A percentile compares a stretch with the other conserved stretches of the same genome.
Evolutionary conservation across 30 jellyfish, hydroid and myxozoan genomes (phyloP).

Genomic region (Aurelia sp.): DNA sequence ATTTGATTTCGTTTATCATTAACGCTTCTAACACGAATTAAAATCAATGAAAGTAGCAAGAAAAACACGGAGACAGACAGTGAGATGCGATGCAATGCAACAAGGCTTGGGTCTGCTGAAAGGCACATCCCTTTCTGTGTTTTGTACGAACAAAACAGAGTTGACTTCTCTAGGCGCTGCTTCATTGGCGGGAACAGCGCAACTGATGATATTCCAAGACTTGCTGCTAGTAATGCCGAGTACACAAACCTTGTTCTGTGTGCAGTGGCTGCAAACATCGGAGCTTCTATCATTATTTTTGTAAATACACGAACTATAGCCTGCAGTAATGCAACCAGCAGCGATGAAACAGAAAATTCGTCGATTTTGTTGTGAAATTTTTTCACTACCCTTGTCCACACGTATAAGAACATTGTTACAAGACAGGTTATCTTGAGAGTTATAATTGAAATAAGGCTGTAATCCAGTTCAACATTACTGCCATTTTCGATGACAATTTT

Average conservation of each 20-base stretch:
- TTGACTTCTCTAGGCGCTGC: constrained; percentile 31
- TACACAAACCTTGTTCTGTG: constrained; percentile 21
- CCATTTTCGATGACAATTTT: constrained; percentile 9
- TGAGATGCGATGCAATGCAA: constrained; percentile 68
- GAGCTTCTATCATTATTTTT: constrained; percentile 45
- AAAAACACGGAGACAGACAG: constrained; percentile 56
- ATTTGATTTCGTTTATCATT: constrained; percentile 47
- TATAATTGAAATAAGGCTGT: background rate
- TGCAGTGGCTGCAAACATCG: constrained; percentile 3
- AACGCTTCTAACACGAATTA: constrained; percentile 14
- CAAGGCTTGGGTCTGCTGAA: constrained; percentile 79
- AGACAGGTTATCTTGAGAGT: background rate
- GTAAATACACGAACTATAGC: background rate
- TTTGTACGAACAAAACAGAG: constrained; percentile 63
- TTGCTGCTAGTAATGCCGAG: constrained; percentile 33
- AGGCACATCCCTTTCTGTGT: constrained; percentile 66
- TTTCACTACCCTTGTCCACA: constrained; percentile 27
- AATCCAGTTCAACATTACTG: constrained; percentile 10
- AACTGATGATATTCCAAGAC: constrained; percentile 11
- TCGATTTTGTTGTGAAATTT: constrained; percentile 2
- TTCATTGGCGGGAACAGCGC: constrained; percentile 42
- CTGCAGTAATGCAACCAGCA: constrained; percentile 3
- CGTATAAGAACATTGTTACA: background rate
- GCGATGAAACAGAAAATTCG: constrained; percentile 12
- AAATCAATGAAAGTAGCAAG: constrained; percentile 32